Evolutionary conservation across 2,888 invertebrate genomes (phyloP).

Genomic region (Atherix ibis): DNA sequence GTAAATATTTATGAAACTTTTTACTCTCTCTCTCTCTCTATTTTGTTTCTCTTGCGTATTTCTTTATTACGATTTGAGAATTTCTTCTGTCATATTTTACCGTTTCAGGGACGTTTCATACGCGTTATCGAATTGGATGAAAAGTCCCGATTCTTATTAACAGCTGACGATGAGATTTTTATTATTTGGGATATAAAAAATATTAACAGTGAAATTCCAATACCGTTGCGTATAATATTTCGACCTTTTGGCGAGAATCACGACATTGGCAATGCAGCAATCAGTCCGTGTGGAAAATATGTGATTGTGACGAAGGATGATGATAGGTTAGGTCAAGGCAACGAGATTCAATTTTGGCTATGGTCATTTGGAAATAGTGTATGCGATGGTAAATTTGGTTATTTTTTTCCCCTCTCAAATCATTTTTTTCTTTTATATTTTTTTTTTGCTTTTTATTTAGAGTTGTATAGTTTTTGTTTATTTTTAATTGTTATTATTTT

Average conservation of each 20-base stretch:
- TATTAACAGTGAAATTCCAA: neutral
- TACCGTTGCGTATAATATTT: conserved; percentile 3
- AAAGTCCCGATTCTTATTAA: conserved; percentile 6
- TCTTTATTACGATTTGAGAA: no score
- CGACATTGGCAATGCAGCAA: neutral
- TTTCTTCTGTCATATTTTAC: neutral
- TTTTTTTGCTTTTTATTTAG: no score
- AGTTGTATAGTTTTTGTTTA: no score
- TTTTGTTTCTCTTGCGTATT: no score
- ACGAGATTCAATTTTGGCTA: conserved; percentile 40
- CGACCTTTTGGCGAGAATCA: conserved; percentile 5
- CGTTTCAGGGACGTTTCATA: neutral
- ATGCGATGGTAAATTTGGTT: conserved; percentile 36
- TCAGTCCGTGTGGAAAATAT: conserved; percentile 9
- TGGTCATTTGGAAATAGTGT: conserved; percentile 39
- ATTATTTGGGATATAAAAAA: conserved; percentile 8
- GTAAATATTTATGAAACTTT: no score
- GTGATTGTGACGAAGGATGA: conserved; percentile 2
- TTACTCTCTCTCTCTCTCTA: no score
- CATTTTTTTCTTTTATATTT: no score
- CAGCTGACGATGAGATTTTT: conserved; percentile 4
- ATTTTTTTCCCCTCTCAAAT: no score
- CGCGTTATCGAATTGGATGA: conserved; percentile 2
- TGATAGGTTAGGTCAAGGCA: neutral
- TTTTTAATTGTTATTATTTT: no score